Evolutionary conservation across 2,113 vertebrate genomes (phyloP).

Genomic region (Sylvietta virens): DNA sequence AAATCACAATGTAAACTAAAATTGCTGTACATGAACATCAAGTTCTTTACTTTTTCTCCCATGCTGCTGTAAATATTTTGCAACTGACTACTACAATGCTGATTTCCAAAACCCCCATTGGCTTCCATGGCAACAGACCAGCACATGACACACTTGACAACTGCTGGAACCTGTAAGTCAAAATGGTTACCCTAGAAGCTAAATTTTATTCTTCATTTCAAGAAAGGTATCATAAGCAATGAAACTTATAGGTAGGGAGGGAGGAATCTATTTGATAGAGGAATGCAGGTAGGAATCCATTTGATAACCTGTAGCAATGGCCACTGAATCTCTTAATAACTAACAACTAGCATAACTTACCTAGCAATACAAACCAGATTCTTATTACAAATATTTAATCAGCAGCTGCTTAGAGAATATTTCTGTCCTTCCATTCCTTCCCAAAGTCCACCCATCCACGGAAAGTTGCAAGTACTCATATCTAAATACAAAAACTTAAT

Average conservation of each 20-base stretch:
- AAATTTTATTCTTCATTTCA: neutral
- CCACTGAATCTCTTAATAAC: neutral
- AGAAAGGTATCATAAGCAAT: neutral
- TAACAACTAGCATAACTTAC: neutral
- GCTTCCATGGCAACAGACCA: neutral
- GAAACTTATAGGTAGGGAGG: neutral
- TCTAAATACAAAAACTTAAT: neutral
- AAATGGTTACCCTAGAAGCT: neutral
- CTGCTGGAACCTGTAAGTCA: neutral
- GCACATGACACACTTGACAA: neutral
- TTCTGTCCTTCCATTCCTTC: neutral
- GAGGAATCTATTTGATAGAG: neutral
- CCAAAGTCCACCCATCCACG: neutral
- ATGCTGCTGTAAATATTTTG: neutral
- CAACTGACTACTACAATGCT: neutral
- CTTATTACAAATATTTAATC: neutral
- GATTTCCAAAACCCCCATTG: neutral
- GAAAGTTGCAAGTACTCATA: neutral
- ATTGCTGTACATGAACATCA: neutral
- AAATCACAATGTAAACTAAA: neutral
- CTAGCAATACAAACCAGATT: neutral
- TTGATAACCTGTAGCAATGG: neutral
- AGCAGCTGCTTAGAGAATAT: neutral
- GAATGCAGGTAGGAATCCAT: neutral
- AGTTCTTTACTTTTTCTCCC: neutral